Evolutionary conservation across 2,888 invertebrate genomes (phyloP), one percentile per base, ranked within the genome.

Genomic region (Exocentrus adspersus): DNA sequence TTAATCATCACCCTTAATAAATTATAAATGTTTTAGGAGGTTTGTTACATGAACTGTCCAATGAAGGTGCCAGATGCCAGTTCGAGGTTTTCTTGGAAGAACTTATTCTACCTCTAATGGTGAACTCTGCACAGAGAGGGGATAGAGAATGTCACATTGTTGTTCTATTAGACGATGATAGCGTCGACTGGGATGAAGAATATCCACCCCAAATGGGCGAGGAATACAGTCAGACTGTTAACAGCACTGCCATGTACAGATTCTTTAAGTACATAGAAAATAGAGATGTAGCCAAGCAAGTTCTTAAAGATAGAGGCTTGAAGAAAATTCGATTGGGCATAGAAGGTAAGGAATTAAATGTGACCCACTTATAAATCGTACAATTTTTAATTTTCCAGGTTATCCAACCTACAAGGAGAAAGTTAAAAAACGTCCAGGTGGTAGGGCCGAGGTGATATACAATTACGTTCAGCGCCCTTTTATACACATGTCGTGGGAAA

Each of bases 221-320:
- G 79, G 98, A 99, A 84, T 97, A 98, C 83, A 94, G 96, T 48
- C 98, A 98, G 85, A 98, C 97, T 62, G 94, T 98, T 50, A 91
- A 95, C 79, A 96, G 95, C 77, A 98, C 97, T 2, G 93, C 94
- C 42, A 91, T 98, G 87, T 97, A 98, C 82, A 88, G 98, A 71
- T 99, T 98, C 86, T 99, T 99, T 86, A 98, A 98, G 81, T 99
- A 99, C 83, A 98, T 99, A 68, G 99, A 99, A 83, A 99, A 99
- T 81, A 87, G 99, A 54, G 99, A 99, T 81, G 98, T 99, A 4
- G 99, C 99, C 5, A 99, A 99, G 79, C 96, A 96, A 81, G 98
- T 99, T 20, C 90, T 99, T 88, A 98, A 98, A 79, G 99, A 99
- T 80, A 88, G 99, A 45, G 98, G 98, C 0, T 85, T 99, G 60